Percentiles rank a stretch among this genome's conserved stretches.
phyloP scores from a whole-genome alignment of 2,797 vertebrate genomes.

The Remorina albescens region DNA sequence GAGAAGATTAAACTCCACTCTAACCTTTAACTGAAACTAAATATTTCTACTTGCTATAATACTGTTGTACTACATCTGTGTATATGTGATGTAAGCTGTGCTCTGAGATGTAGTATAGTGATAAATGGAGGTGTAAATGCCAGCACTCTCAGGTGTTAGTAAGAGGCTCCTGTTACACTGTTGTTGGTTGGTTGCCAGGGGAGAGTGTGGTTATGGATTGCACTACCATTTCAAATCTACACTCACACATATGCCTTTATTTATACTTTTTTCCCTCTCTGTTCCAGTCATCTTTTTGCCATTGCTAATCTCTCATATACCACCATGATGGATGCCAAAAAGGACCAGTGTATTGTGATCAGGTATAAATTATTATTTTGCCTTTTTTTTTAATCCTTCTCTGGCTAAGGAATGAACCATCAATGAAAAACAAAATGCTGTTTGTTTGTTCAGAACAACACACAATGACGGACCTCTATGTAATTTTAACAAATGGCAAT shows the following conservation, averaged over 20 bases:
- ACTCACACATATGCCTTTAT: no score
- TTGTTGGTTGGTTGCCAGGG: conserved; percentile 69
- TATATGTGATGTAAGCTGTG: conserved; percentile 35
- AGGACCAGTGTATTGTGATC: conserved; percentile 97
- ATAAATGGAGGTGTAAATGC: conserved; percentile 66
- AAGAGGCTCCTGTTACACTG: conserved; percentile 64
- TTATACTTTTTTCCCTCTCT: no score
- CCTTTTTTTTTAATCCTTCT: neutral
- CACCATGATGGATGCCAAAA: conserved; percentile 98
- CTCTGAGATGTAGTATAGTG: conserved; percentile 19
- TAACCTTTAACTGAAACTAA: conserved; percentile 4
- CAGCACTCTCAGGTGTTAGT: conserved; percentile 70
- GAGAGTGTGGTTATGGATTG: conserved; percentile 73
- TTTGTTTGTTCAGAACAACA: neutral
- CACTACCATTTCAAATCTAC: conserved; percentile 45
- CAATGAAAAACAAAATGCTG: neutral
- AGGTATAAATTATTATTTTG: conserved; percentile 84
- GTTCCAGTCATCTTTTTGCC: conserved; percentile 94
- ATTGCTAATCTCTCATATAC: conserved; percentile 93
- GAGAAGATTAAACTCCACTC: neutral
- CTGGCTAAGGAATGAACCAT: neutral
- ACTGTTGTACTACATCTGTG: conserved; percentile 37
- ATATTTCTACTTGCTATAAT: conserved; percentile 12
- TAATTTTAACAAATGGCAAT: neutral
- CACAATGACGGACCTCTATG: neutral